phyloP scores from a whole-genome alignment of 2,888 invertebrate genomes.

The Tromatobia lineatoria region DNA sequence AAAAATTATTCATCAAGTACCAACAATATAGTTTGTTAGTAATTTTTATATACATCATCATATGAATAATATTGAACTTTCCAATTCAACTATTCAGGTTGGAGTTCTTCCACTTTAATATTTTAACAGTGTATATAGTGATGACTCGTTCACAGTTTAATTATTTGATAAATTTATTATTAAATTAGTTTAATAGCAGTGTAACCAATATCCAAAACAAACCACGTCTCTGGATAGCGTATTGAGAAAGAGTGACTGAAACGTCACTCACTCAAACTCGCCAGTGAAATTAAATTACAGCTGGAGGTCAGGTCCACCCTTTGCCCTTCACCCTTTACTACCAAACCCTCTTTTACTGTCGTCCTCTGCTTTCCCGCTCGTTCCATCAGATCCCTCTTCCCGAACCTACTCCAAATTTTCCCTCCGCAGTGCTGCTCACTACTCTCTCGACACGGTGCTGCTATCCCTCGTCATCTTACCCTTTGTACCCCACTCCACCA shows the following conservation, averaged over 20 bases:
- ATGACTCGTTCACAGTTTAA: too few relatives aligned
- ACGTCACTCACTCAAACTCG: constrained; percentile 42
- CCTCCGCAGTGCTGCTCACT: background rate
- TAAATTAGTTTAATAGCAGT: too few relatives aligned
- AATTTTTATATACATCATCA: too few relatives aligned
- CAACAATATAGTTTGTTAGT: too few relatives aligned
- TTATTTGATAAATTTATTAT: too few relatives aligned
- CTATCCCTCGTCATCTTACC: constrained; percentile 12
- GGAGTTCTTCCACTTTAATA: too few relatives aligned
- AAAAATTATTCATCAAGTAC: too few relatives aligned
- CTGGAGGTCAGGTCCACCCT: constrained; percentile 37
- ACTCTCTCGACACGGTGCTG: background rate
- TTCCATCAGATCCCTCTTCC: constrained; percentile 10
- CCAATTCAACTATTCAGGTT: too few relatives aligned
- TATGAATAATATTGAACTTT: too few relatives aligned
- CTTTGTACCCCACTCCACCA: constrained; percentile 5
- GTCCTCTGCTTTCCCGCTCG: constrained; percentile 13
- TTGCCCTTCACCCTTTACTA: background rate
- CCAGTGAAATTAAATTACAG: constrained; percentile 57
- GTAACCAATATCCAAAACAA: background rate
- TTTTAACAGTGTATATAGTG: too few relatives aligned
- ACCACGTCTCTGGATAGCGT: background rate
- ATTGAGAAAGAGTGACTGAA: background rate
- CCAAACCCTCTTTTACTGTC: background rate
- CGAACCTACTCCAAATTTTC: constrained; percentile 38